Base-by-base conservation (phyloP, 2,797 vertebrate species). In the Ambastaia sidthimunki region DNA sequence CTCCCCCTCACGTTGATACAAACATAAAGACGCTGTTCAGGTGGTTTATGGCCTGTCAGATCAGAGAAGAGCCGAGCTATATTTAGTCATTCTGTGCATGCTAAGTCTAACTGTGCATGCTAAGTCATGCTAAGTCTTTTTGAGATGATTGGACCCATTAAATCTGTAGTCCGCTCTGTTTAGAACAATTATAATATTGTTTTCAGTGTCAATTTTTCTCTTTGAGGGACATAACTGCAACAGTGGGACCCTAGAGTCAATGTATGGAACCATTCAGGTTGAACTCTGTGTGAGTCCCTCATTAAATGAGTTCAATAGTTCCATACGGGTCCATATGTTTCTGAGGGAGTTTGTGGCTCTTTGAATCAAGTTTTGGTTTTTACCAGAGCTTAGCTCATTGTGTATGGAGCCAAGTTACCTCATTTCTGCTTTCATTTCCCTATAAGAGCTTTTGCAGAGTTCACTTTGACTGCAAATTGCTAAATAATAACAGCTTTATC, bases 21-120 rank as follows among this genome's bases (percentile, higher is more conserved):
- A 71, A 73, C 28, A 28, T 28, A 28, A 28, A 28, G 28, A 75
- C 78, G 74, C 78, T 82, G 71, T 75, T 67, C 34, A 55, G 69
- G 80, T 81, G 71, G 81, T 85, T 83, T 81, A 83, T 78, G 19
- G 60, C 81, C 75, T 75, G 78, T 85, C 75, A 78, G 60, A 65
- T 72, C 75, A 74, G 57, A 83, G 55, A 28, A 9, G 7, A 21
- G 67, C 80, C 81, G 62, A 2, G 83, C 84, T 93, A 91, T 91
- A 89, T 91, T 91, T 93, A 92, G 89, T 76, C 0, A 0, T 80
- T 79, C 83, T 88, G 80, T 82, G 76, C 81, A 83, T 88, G 80
- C 82, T 80, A 37, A 83, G 86, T 85, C 59, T 89, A 87, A 84
- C 83, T 76, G 83, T 85, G 44, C 55, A 71, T 76, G 59, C 34